Evolutionary conservation across 2,113 vertebrate genomes (phyloP).

Genomic region (Lepus americanus): DNA sequence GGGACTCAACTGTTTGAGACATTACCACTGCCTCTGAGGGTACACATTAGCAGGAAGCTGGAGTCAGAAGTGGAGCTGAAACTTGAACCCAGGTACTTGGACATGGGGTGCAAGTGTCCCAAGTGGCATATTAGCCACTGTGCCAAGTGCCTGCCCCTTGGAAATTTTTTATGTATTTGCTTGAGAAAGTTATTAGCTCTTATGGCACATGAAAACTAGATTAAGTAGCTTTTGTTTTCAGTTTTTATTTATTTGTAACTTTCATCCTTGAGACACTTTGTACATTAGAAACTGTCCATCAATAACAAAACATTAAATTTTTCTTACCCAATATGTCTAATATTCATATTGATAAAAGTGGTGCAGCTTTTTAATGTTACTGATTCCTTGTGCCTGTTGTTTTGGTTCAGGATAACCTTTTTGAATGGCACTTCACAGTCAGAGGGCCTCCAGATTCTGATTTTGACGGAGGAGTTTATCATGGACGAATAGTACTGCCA

Average conservation of each 20-base stretch:
- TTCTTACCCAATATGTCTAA: slow-evolving; percentile 35
- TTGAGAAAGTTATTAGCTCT: slow-evolving; percentile 29
- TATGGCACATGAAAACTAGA: slow-evolving; percentile 15
- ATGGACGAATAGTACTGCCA: slow-evolving; percentile 97
- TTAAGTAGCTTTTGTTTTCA: slow-evolving; percentile 52
- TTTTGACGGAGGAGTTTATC: slow-evolving; percentile 98
- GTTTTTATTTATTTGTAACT: neutral
- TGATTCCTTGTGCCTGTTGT: slow-evolving; percentile 51
- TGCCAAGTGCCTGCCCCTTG: no score
- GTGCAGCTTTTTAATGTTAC: neutral
- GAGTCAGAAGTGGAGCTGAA: no score
- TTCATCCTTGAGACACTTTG: slow-evolving; percentile 44
- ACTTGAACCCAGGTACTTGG: no score
- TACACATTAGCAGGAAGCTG: no score
- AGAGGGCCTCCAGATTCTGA: slow-evolving; percentile 98
- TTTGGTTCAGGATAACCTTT: slow-evolving; percentile 95
- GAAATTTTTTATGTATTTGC: slow-evolving; percentile 20
- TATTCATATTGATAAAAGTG: slow-evolving; percentile 44
- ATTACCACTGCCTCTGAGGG: no score
- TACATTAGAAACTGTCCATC: slow-evolving; percentile 40
- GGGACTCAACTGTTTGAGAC: no score
- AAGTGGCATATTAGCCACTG: no score
- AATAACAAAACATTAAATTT: slow-evolving; percentile 55
- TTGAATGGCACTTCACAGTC: slow-evolving; percentile 99
- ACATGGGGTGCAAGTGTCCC: no score